phyloP scores from a whole-genome alignment of 2,888 invertebrate genomes.

The Belgica antarctica region DNA sequence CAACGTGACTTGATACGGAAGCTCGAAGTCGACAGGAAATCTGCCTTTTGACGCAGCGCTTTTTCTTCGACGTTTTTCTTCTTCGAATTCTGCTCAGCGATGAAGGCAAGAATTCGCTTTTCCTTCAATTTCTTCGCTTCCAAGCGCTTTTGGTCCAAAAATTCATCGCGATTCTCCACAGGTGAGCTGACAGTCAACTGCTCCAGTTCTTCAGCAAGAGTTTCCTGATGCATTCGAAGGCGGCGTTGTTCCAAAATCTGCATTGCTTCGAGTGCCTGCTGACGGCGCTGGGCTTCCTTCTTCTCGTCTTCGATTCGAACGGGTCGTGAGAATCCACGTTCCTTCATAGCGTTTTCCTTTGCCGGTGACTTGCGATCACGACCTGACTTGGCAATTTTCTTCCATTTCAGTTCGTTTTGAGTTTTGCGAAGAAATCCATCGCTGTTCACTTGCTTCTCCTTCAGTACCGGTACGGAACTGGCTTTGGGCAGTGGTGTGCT shows the following conservation, averaged over 20 bases:
- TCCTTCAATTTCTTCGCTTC: neutral
- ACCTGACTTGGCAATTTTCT: constrained; percentile 14
- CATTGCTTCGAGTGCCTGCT: constrained; percentile 37
- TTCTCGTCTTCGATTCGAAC: neutral
- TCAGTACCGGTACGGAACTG: neutral
- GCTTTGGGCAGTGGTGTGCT: constrained; percentile 24
- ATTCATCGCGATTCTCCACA: neutral
- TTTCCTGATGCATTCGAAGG: neutral
- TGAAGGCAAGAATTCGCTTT: neutral
- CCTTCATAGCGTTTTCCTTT: too few species aligned
- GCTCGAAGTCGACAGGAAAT: too few species aligned
- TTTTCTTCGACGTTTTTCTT: neutral
- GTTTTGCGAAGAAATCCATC: neutral
- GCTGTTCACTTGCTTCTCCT: neutral
- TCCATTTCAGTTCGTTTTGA: neutral
- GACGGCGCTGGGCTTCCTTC: neutral
- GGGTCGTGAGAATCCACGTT: too few species aligned
- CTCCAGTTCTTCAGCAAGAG: neutral
- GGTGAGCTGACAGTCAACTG: neutral
- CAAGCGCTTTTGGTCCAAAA: constrained; percentile 8
- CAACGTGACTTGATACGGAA: neutral
- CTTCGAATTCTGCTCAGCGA: constrained; percentile 11
- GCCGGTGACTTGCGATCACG: too few species aligned
- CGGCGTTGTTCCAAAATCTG: constrained; percentile 36
- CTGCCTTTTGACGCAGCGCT: neutral